phyloP scores from a whole-genome alignment of 2,888 invertebrate genomes.

The Chironomus tentans region DNA sequence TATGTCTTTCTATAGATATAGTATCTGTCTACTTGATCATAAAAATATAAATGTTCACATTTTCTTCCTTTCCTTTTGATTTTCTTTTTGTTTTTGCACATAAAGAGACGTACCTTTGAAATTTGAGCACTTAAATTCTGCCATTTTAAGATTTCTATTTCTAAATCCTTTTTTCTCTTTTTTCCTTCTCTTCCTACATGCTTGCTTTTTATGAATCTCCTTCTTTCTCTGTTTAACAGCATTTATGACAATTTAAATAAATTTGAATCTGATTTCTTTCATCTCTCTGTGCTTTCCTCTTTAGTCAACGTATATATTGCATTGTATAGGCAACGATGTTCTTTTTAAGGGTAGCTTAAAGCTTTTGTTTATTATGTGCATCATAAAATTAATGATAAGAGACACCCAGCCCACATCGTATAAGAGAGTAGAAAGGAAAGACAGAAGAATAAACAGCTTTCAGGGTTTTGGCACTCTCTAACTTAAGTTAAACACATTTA shows the following conservation, averaged over 20 bases:
- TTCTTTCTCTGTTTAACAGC: background rate
- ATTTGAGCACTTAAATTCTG: no score
- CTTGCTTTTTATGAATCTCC: background rate
- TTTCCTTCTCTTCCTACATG: background rate
- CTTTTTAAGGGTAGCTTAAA: background rate
- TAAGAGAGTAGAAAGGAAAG: no score
- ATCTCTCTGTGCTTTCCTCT: background rate
- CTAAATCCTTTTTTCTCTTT: no score
- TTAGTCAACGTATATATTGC: background rate
- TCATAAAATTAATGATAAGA: slow-evolving; percentile 14
- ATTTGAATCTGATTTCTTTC: slow-evolving; percentile 6
- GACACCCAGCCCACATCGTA: background rate
- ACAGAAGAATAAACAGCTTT: no score
- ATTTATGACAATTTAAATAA: slow-evolving; percentile 16
- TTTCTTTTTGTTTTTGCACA: no score
- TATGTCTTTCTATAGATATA: no score
- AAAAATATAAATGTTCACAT: background rate
- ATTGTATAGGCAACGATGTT: background rate
- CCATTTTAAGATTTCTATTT: no score
- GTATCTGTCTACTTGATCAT: background rate
- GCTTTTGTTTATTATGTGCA: slow-evolving; percentile 11
- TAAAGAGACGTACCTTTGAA: no score
- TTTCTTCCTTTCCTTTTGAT: background rate
- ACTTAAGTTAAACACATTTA: background rate
- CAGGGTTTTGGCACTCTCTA: background rate